Base-by-base conservation (phyloP, 2,113 vertebrate species). In the Bettongia penicillata region DNA sequence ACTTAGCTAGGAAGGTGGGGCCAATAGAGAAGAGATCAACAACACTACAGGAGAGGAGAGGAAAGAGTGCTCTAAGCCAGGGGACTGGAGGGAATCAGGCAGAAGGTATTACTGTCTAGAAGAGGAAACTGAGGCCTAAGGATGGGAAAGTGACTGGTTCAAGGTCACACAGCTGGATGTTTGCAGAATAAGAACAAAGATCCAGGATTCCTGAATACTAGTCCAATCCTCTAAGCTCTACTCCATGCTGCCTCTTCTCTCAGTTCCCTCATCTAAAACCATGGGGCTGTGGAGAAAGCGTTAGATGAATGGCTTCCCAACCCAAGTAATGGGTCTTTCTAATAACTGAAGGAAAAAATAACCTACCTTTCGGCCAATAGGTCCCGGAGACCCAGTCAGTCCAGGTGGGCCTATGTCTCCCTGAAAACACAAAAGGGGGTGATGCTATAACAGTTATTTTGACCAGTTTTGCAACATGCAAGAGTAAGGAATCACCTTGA, bases 301-400 rank as follows among this genome's bases (percentile, higher is more conserved):
- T 43, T n/a, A 8, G 61, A n/a, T 12, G 5, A 77, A n/a, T n/a
- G 31, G 61, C 37, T n/a, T 84, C 7, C n/a, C n/a, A 23, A n/a
- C 19, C 19, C 68, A 84, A 84, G 68, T 23, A 26, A 92, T 49
- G 3, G 94, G 19, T 68, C 89, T 61, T 47, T 6, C 22, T 28
- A 14, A 0, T 26, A 28, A 91, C 48, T 26, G 53, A 89, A 90
- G 51, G 94, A 96, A 94, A 0, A 48, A 94, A 26, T n/a, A 3
- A 57, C 98, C 97, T 99, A 99, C 99, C 99, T 99, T 99, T 97
- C 99, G 99, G 97, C 99, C 99, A 94, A 96, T 96, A 91, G 99
- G 99, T 92, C 99, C 99, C 94, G 98, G 97, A 96, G 99, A 97
- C 96, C 99, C 99, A 57, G 98, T 98, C 89, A 99, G 98, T 91